Evolutionary conservation across 2,888 invertebrate genomes (phyloP), one percentile per base, ranked within the genome.

Genomic region (Bugula neritina): DNA sequence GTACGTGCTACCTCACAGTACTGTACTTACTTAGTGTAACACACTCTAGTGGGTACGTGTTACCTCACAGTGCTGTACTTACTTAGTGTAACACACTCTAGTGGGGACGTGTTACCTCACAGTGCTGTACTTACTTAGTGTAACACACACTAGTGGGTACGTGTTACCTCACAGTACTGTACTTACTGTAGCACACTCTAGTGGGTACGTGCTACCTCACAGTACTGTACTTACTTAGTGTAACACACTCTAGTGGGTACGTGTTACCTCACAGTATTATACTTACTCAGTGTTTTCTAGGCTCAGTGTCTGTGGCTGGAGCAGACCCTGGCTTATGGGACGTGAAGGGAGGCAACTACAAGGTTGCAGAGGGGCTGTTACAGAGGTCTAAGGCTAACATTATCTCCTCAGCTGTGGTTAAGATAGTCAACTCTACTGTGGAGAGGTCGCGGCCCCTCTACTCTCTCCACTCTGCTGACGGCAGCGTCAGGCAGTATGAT

Each of bases 221-320:
- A n/a, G n/a, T n/a, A n/a, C n/a, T n/a, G n/a, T n/a, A n/a, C n/a
- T n/a, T n/a, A n/a, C n/a, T n/a, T n/a, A n/a, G n/a, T n/a, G n/a
- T n/a, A n/a, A n/a, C 88, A 87, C 72, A 84, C 85, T n/a, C 85
- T 88, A 81, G 87, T 87, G 34, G 88, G 88, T 86, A 81, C n/a
- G n/a, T n/a, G n/a, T n/a, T n/a, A n/a, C n/a, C n/a, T n/a, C n/a
- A n/a, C n/a, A n/a, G n/a, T n/a, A n/a, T n/a, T n/a, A n/a, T 43
- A 54, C 72, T 52, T 25, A 25, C 5, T 72, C 34, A 79, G 83
- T 74, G n/a, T 25, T 3, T 43, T 71, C 81, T 84, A 85, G 87
- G 87, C 72, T 78, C 80, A 72, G 84, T 87, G 0, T 86, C 88
- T 0, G 75, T 89, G 72, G 88, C 88, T 71, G 89, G 88, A 17